Evolutionary conservation across 1,140 invertebrate species (phyloP).

Genomic region (Bactericera cockerelli): DNA sequence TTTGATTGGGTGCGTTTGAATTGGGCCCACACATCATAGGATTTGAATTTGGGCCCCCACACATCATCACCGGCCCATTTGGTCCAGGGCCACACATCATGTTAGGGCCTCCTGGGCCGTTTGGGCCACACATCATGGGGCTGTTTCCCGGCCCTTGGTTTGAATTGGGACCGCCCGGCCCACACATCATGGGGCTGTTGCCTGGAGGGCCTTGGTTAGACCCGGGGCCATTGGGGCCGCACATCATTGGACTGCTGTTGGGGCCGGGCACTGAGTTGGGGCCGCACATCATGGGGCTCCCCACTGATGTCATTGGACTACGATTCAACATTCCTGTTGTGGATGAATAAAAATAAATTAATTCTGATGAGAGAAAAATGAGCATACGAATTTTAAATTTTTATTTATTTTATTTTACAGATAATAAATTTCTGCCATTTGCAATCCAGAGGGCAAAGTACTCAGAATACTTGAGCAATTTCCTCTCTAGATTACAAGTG

Average conservation of each 20-base stretch:
- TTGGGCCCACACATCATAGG: slow-evolving; percentile 20
- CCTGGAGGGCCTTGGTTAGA: slow-evolving; percentile 12
- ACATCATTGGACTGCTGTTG: slow-evolving; percentile 22
- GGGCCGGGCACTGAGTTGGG: slow-evolving; percentile 7
- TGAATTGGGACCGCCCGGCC: slow-evolving; percentile 12
- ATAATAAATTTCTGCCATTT: too few relatives aligned
- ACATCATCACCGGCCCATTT: slow-evolving; percentile 28
- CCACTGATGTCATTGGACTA: slow-evolving; percentile 22
- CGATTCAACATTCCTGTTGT: slow-evolving; percentile 13
- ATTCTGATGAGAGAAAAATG: too few relatives aligned
- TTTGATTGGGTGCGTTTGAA: slow-evolving; percentile 6
- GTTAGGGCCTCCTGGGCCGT: slow-evolving; percentile 24
- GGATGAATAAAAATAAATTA: too few relatives aligned
- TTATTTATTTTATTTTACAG: too few relatives aligned
- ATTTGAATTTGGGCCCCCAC: slow-evolving; percentile 14
- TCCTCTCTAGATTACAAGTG: too few relatives aligned
- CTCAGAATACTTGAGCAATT: too few relatives aligned
- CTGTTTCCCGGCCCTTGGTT: slow-evolving; percentile 15
- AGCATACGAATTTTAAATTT: too few relatives aligned
- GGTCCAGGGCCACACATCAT: slow-evolving; percentile 18
- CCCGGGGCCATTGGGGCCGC: slow-evolving; percentile 22
- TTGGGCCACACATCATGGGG: slow-evolving; percentile 23
- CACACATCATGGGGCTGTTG: slow-evolving; percentile 21
- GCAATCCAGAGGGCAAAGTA: too few relatives aligned
- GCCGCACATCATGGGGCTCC: slow-evolving; percentile 20